Evolutionary conservation across 2,797 vertebrate genomes (phyloP).

Genomic region (Ctenopoma kingsleyae): DNA sequence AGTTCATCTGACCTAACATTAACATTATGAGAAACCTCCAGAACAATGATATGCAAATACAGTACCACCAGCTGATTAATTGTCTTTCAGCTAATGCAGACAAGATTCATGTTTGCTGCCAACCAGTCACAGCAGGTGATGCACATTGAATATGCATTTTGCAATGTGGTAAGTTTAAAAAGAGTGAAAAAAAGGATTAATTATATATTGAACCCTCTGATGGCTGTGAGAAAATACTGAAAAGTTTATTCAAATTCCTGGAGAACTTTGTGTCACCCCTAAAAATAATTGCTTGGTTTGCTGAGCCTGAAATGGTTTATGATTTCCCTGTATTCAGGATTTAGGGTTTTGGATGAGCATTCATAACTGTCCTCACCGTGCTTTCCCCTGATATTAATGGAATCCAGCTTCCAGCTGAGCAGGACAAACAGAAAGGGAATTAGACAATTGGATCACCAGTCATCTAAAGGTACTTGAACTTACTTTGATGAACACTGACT

Average conservation of each 20-base stretch:
- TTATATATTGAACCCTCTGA: conserved; percentile 46
- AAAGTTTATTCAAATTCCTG: conserved; percentile 54
- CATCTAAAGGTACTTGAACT: conserved; percentile 50
- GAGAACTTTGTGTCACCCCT: conserved; percentile 54
- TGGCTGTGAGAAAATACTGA: conserved; percentile 28
- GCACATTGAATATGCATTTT: conserved; percentile 59
- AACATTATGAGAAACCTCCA: conserved; percentile 45
- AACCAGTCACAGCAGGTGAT: conserved; percentile 58
- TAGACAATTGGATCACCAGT: conserved; percentile 29
- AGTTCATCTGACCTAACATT: conserved; percentile 50
- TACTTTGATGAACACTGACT: conserved; percentile 17
- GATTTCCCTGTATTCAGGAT: conserved; percentile 46
- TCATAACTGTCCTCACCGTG: conserved; percentile 12
- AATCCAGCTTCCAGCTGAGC: conserved; percentile 33
- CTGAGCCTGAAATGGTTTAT: conserved; percentile 52
- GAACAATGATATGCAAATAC: conserved; percentile 53
- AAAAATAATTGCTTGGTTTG: conserved; percentile 47
- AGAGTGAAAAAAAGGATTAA: conserved; percentile 46
- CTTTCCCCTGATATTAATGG: conserved; percentile 19
- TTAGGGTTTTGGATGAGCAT: conserved; percentile 30
- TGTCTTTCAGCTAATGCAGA: conserved; percentile 52
- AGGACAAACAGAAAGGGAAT: conserved; percentile 29
- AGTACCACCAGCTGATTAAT: conserved; percentile 56
- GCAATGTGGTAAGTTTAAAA: conserved; percentile 33
- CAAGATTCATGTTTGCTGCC: conserved; percentile 48